Percentiles rank a stretch among this genome's conserved stretches.
phyloP scores from a whole-genome alignment of 2,113 vertebrate genomes.

The Myotis lucifugus region DNA sequence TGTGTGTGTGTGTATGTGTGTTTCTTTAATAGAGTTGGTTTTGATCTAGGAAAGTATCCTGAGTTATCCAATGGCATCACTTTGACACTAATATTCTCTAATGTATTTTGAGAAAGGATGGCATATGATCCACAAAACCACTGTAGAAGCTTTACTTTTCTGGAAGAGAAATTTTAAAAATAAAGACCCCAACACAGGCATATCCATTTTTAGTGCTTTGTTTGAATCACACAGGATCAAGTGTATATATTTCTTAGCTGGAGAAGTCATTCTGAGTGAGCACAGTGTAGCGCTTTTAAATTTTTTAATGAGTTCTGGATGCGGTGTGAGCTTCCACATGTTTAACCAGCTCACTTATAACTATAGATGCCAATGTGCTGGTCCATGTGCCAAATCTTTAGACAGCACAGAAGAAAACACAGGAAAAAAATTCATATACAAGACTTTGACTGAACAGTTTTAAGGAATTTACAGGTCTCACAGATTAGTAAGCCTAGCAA shows the following conservation, averaged over 20 bases:
- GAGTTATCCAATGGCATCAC: not conserved
- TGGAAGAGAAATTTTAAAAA: not conserved
- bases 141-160: not conserved
- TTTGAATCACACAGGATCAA: not conserved
- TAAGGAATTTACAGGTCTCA: not conserved
- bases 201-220: not conserved
- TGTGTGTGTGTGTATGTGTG: too few relatives aligned
- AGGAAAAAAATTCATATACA: not conserved
- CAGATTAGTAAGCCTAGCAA: not conserved
- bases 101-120: not conserved
- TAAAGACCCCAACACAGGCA: not conserved
- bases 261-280: not conserved
- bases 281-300: not conserved
- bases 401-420: not conserved
- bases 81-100: not conserved
- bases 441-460: not conserved
- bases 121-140: not conserved
- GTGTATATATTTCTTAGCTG: not conserved
- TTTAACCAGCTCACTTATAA: not conserved
- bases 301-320: not conserved
- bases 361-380: not conserved
- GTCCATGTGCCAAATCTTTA: not conserved
- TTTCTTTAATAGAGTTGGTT: too few relatives aligned
- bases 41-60: not conserved
- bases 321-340: not conserved